Conservation (phyloP, 1,140 invertebrate species). For the Tigriopus japonicus region DNA sequence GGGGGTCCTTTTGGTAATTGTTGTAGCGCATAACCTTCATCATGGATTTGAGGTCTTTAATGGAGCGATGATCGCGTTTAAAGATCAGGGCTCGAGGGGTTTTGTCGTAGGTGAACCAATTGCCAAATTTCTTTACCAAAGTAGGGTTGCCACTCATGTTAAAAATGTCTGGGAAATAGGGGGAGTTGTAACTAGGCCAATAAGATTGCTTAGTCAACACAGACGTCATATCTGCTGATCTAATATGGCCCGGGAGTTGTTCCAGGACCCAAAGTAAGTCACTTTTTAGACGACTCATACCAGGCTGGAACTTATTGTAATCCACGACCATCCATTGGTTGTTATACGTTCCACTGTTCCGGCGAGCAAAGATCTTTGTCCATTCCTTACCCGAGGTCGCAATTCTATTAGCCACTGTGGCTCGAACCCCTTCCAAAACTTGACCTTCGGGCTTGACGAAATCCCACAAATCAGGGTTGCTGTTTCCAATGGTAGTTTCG, state of each 20-base stretch:
- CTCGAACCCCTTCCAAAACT: conserved; percentile 54
- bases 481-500: conserved; percentile 55
- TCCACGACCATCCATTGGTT: conserved; percentile 76
- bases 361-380: conserved; percentile 36
- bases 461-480: conserved; percentile 39
- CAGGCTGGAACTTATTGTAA: conserved; percentile 39
- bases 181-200: conserved; percentile 58
- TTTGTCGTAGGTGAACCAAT: conserved; percentile 46
- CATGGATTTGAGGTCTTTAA: conserved; percentile 35
- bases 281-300: conserved; percentile 18
- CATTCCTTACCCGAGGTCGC: conserved; percentile 47
- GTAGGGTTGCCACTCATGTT: conserved; percentile 35
- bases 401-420: conserved; percentile 68
- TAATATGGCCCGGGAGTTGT: conserved; percentile 48
- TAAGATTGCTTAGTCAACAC: conserved; percentile 42
- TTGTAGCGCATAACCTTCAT: conserved; percentile 48
- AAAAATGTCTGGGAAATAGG: conserved; percentile 46
- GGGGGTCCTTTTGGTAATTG: conserved; percentile 45
- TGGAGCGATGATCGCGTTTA: conserved; percentile 33
- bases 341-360: conserved; percentile 63
- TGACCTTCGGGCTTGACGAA: conserved; percentile 33
- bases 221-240: conserved; percentile 44
- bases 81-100: conserved; percentile 44
- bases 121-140: conserved; percentile 39
- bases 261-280: conserved; percentile 53